These are phyloP conservation scores for Drosophila flavopinicola DNA, from an alignment of 2,888 invertebrate genomes.

Conservation along the genomic window DNA sequence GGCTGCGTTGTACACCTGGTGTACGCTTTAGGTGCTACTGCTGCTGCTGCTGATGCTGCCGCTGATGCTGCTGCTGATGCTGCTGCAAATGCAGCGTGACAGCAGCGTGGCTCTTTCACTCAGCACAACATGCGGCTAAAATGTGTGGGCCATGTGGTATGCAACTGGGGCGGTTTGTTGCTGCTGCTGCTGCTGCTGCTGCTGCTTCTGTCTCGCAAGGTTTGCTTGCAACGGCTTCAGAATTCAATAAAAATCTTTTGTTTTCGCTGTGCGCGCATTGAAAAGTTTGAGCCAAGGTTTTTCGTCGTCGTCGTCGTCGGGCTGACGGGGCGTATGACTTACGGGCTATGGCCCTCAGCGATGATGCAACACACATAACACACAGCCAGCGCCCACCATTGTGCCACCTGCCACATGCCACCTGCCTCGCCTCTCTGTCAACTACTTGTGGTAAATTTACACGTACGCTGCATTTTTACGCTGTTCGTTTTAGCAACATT, in stretches of 20 bases:
- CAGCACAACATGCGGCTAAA: slow-evolving; percentile 48
- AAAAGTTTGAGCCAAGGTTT: slow-evolving; percentile 75
- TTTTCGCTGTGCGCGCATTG: slow-evolving; percentile 68
- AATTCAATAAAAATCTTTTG: slow-evolving; percentile 80
- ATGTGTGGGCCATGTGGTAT: slow-evolving; percentile 13
- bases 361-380: no score
- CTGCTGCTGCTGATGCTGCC: no score
- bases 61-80: no score
- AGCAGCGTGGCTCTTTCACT: slow-evolving; percentile 68
- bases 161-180: slow-evolving; percentile 7
- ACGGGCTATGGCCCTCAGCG: slow-evolving; percentile 22
- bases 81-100: slow-evolving; percentile 72
- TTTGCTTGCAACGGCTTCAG: slow-evolving; percentile 46
- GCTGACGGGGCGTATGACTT: slow-evolving; percentile 58
- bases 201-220: slow-evolving; percentile 3
- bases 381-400: no score
- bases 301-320: no score
- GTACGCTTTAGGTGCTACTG: slow-evolving; percentile 3
- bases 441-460: slow-evolving; percentile 76
- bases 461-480: slow-evolving; percentile 75
- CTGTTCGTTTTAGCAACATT: slow-evolving; percentile 65
- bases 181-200: slow-evolving; percentile 5
- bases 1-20: slow-evolving; percentile 47
- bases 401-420: background rate
- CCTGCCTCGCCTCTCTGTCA: slow-evolving; percentile 9